Evolutionary conservation across 2,797 vertebrate genomes (phyloP).

Genomic region (Bucorvus abyssinicus): DNA sequence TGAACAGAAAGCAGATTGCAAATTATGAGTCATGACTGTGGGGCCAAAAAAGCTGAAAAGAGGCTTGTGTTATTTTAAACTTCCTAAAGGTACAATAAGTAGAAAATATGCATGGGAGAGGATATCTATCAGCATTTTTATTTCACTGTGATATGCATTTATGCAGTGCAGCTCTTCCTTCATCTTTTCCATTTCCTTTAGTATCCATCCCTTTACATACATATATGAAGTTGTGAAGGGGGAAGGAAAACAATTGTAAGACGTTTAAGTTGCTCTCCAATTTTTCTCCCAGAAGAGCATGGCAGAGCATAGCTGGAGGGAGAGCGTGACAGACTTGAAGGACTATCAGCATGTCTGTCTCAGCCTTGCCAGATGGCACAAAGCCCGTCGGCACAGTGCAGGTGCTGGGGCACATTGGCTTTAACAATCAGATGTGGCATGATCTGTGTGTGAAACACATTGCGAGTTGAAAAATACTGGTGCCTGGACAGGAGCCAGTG

Average conservation of each 20-base stretch:
- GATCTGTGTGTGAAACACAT: not conserved
- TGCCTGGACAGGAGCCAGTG: not conserved
- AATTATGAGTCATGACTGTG: not conserved
- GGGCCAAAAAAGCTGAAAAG: not conserved
- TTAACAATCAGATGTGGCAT: accelerated
- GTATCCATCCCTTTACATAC: not conserved
- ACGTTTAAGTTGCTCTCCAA: not conserved
- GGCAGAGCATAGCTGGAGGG: not conserved
- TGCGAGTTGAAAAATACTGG: accelerated
- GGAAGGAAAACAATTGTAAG: not conserved
- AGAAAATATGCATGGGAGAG: not conserved
- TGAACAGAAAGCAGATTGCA: not conserved
- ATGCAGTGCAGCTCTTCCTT: not conserved
- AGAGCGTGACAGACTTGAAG: not conserved
- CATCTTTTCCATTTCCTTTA: not conserved
- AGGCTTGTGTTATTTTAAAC: not conserved
- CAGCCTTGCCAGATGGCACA: not conserved
- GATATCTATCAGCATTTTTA: not conserved
- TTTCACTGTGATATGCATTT: not conserved
- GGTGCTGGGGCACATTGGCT: not conserved
- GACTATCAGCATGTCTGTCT: not conserved
- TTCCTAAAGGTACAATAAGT: not conserved
- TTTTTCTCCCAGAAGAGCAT: not conserved
- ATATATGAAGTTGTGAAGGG: not conserved
- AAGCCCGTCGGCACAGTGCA: not conserved